Evolutionary conservation across 2,113 vertebrate genomes (phyloP).

Genomic region (Dissostichus mawsoni): DNA sequence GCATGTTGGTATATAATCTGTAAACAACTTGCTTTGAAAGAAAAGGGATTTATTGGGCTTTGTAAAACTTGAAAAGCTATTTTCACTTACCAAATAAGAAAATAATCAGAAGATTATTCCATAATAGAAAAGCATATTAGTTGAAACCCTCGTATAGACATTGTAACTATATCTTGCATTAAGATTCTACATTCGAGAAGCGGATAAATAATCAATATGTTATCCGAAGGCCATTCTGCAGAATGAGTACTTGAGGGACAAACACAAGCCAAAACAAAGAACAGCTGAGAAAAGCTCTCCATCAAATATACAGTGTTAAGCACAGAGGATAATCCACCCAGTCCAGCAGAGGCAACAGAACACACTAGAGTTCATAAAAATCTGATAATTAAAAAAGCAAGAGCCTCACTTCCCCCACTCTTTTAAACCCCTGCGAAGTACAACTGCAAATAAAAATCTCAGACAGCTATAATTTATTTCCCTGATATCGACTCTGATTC

Average conservation of each 20-base stretch:
- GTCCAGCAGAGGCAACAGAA: constrained; percentile 43
- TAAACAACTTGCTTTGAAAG: too few relatives aligned
- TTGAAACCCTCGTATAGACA: neutral
- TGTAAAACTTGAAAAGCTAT: too few relatives aligned
- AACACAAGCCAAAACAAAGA: constrained; percentile 24
- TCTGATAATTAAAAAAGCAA: constrained; percentile 63
- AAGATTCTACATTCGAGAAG: neutral
- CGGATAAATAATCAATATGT: neutral
- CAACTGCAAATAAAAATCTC: constrained; percentile 76
- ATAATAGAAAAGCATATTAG: neutral
- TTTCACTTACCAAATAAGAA: too few relatives aligned
- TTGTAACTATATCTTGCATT: neutral
- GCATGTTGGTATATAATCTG: too few relatives aligned
- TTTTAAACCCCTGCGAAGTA: constrained; percentile 54
- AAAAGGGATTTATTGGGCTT: too few relatives aligned
- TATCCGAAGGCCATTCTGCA: neutral
- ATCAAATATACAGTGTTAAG: constrained; percentile 30
- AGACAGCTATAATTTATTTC: constrained; percentile 75
- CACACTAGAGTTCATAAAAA: constrained; percentile 63
- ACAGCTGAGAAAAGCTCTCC: constrained; percentile 10
- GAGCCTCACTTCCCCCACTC: constrained; percentile 40
- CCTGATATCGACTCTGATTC: constrained; percentile 73
- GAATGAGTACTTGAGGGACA: neutral
- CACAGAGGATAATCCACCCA: constrained; percentile 52
- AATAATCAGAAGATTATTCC: too few relatives aligned